Base-by-base conservation (phyloP, 2,797 vertebrate species). In the Chrosomus eos region DNA sequence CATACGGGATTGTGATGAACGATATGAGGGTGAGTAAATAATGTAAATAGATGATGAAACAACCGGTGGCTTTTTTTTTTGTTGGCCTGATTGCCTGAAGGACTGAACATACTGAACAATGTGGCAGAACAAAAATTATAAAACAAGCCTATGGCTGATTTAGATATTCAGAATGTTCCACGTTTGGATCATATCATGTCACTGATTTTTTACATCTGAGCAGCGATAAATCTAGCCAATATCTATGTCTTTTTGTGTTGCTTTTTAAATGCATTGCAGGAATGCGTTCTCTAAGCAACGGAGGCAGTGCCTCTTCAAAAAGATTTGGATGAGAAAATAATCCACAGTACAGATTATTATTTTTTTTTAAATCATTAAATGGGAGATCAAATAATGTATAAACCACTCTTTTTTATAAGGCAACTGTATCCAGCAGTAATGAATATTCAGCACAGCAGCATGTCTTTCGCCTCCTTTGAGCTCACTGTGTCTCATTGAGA, bases 221-320 rank as follows among this genome's bases (percentile, higher is more conserved):
- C 81, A 51, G 36, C 28, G 16, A 51, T 66, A 66, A 75, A 48
- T 83, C 23, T 66, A 40, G 31, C 58, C 71, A 83, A 53, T 53
- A 53, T 26, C 21, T 53, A 26, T 70, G 66, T 66, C 33, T 31
- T 51, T 48, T 36, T n/a, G 28, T 74, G 23, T 26, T 64, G 71
- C 53, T 82, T 75, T 38, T 74, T 53, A 38, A 82, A 74, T 48
- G 31, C 23, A 82, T 40, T 75, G 58, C 60, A 28, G 23, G 68
- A 53, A 4, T 1, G 2, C 38, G 36, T 19, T 76, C 51, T 76
- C 31, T 76, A 76, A 23, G 13, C 51, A 75, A 36, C 21, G 23
- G 13, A 58, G 73, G 21, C 33, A 60, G 23, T 26, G 53, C 23
- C 23, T 40, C 23, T 40, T 26, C 53, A 26, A 1, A 58, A 58